Evolutionary conservation across 2,888 invertebrate species (phyloP).

Genomic region (Apodemia hepburni): DNA sequence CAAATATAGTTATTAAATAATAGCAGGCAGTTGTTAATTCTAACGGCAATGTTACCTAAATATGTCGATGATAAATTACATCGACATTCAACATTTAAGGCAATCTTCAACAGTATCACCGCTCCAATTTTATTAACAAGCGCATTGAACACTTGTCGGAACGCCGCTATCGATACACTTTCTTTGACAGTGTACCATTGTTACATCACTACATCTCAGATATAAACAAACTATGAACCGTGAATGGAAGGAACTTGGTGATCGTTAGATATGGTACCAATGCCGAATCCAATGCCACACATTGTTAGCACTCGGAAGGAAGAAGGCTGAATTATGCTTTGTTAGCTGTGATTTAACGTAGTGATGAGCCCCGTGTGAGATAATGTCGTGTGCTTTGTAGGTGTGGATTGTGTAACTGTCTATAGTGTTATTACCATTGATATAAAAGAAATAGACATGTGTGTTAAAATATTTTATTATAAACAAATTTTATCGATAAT

Average conservation of each 20-base stretch:
- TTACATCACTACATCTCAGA: conserved; percentile 30
- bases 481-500: not conserved
- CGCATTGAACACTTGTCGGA: conserved; percentile 20
- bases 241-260: conserved; percentile 73
- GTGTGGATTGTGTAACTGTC: conserved; percentile 16
- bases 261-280: conserved; percentile 72
- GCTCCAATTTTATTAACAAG: conserved; percentile 30
- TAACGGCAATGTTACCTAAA: too few relatives aligned
- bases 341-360: conserved; percentile 48
- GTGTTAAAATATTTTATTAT: not conserved
- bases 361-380: conserved; percentile 32
- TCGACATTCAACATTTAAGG: too few relatives aligned
- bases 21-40: too few relatives aligned
- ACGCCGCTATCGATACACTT: conserved; percentile 31
- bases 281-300: conserved; percentile 74
- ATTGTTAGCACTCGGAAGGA: conserved; percentile 72
- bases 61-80: too few relatives aligned
- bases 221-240: conserved; percentile 31
- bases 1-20: too few relatives aligned
- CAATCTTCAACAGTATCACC: not conserved
- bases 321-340: conserved; percentile 54
- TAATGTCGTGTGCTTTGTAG: conserved; percentile 24
- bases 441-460: not conserved
- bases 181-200: conserved; percentile 37
- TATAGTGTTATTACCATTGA: not conserved